Evolutionary conservation across 1,140 invertebrate genomes (phyloP).

Genomic region (Apis cerana): DNA sequence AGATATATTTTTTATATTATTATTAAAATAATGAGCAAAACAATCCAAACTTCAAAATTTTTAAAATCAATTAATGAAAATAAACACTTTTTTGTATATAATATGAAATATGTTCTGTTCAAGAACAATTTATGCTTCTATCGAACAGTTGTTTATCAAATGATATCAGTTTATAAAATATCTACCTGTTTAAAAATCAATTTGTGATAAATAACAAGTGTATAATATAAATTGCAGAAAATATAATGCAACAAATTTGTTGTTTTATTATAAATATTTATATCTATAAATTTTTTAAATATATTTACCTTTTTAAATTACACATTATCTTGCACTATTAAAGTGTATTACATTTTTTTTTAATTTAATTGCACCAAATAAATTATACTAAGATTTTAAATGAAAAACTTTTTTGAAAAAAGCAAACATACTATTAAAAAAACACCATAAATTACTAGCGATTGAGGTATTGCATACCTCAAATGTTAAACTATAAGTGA

Average conservation of each 20-base stretch:
- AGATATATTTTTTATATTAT: background rate
- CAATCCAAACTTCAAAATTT: background rate
- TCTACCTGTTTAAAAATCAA: constrained; percentile 1
- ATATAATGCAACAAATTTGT: background rate
- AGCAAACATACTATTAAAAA: background rate
- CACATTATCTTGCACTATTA: background rate
- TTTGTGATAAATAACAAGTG: constrained; percentile 34
- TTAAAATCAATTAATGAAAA: too few relatives aligned
- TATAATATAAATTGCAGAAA: background rate
- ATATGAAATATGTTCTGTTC: background rate
- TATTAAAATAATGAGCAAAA: background rate
- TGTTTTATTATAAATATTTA: background rate
- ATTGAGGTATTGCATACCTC: background rate
- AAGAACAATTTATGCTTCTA: background rate
- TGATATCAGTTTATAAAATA: constrained; percentile 22
- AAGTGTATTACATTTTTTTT: background rate
- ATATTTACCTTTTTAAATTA: background rate
- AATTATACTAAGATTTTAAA: too few relatives aligned
- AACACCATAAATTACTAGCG: too few relatives aligned
- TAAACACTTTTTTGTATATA: background rate
- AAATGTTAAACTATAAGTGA: background rate
- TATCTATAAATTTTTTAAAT: background rate
- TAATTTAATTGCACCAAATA: background rate
- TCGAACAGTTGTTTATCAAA: constrained; percentile 12
- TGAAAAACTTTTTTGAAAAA: too few relatives aligned